phyloP scores from a whole-genome alignment of 1,140 invertebrate species.

The Heterodera carotae region DNA sequence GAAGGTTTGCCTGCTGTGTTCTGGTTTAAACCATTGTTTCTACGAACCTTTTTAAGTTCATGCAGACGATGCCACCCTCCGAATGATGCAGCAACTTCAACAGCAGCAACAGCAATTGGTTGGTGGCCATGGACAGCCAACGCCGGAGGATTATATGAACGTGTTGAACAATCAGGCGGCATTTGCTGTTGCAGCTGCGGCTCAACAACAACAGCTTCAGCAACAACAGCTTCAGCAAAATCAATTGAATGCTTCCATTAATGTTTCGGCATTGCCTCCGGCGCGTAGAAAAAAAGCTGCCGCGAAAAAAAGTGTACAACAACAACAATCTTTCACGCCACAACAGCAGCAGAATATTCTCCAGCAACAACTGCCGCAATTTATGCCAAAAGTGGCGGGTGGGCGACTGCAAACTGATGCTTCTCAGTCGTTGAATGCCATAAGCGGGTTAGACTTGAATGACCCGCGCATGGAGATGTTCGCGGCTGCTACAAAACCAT shows the following conservation, averaged over 20 bases:
- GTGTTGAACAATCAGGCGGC: slow-evolving; percentile 35
- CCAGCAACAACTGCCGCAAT: slow-evolving; percentile 26
- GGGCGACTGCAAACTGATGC: slow-evolving; percentile 14
- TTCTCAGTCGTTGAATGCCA: slow-evolving; percentile 11
- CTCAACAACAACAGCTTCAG: no score
- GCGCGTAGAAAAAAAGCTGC: slow-evolving; percentile 36
- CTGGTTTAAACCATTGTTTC: not conserved
- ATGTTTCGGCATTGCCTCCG: slow-evolving; percentile 7
- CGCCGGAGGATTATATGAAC: slow-evolving; percentile 29
- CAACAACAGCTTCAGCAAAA: slow-evolving; percentile 27
- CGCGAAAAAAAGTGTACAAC: slow-evolving; percentile 37
- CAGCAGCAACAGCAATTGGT: slow-evolving; percentile 37
- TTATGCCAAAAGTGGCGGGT: not conserved
- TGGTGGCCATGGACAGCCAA: slow-evolving; percentile 9
- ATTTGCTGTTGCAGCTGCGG: slow-evolving; percentile 32
- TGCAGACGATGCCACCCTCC: slow-evolving; percentile 28
- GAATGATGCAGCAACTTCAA: slow-evolving; percentile 37
- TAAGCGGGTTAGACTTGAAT: slow-evolving; percentile 18
- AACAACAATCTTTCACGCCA: slow-evolving; percentile 7
- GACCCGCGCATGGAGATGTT: slow-evolving; percentile 14
- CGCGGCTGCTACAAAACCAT: slow-evolving; percentile 8
- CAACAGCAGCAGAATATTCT: slow-evolving; percentile 30
- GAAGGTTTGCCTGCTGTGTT: slow-evolving; percentile 27
- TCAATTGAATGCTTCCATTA: slow-evolving; percentile 16
- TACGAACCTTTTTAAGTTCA: slow-evolving; percentile 18